Evolutionary conservation across 1,140 invertebrate species (phyloP).

Genomic region (Bilobella aurantiaca): DNA sequence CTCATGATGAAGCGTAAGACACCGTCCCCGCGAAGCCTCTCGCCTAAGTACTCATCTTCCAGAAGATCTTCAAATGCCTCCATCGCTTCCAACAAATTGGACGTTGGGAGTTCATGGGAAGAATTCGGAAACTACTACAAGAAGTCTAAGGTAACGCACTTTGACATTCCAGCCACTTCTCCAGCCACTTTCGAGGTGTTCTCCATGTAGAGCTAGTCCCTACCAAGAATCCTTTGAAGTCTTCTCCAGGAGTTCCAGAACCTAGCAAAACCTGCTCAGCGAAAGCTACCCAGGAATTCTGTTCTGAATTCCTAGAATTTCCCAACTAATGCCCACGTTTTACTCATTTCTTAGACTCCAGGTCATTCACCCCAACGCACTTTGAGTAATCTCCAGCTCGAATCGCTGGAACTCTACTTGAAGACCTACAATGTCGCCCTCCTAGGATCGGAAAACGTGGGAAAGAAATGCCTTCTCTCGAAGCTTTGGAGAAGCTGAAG

Average conservation of each 20-base stretch:
- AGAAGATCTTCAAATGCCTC: background rate
- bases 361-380: constrained; percentile 6
- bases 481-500: constrained; percentile 2
- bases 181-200: too few relatives aligned
- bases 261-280: too few relatives aligned
- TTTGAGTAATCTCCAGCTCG: background rate
- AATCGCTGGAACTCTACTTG: constrained; percentile 5
- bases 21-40: background rate
- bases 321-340: too few relatives aligned
- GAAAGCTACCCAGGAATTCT: background rate
- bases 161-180: background rate
- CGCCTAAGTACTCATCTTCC: background rate
- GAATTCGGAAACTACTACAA: constrained; percentile 2
- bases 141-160: background rate
- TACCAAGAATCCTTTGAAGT: too few relatives aligned
- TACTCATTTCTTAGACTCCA: background rate
- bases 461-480: background rate
- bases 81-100: constrained; percentile 1
- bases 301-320: too few relatives aligned
- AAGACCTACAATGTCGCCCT: constrained; percentile 5
- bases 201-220: too few relatives aligned
- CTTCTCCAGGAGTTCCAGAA: too few relatives aligned
- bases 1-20: constrained; percentile 2
- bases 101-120: constrained; percentile 4
- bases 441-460: background rate